phyloP scores from a whole-genome alignment of 2,888 invertebrate genomes.

The Cephus rjabovi region DNA sequence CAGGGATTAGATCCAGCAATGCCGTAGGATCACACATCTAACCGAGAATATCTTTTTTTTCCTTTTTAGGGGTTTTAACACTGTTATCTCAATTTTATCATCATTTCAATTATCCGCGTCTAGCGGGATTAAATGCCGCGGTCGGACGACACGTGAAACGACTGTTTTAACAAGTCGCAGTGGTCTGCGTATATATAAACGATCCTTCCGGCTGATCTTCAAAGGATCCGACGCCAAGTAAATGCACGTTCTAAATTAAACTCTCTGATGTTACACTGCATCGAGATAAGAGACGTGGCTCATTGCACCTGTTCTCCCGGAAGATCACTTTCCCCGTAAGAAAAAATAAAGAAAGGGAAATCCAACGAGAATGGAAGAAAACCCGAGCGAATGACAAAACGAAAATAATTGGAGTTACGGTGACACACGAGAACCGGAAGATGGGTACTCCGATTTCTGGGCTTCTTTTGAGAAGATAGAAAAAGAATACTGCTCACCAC shows the following conservation, averaged over 20 bases:
- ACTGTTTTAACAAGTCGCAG: background rate
- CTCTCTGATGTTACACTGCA: slow-evolving; percentile 24
- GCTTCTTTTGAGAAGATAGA: background rate
- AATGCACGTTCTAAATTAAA: slow-evolving; percentile 32
- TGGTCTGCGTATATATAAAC: slow-evolving; percentile 23
- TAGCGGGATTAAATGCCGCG: background rate
- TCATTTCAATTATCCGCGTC: background rate
- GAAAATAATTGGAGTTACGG: background rate
- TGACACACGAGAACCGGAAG: background rate
- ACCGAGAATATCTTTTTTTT: slow-evolving; percentile 15
- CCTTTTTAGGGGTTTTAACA: background rate
- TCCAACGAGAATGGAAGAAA: background rate
- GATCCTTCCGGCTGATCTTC: slow-evolving; percentile 40
- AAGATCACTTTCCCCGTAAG: background rate
- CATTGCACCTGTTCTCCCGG: slow-evolving; percentile 25
- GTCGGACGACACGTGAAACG: background rate
- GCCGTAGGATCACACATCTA: slow-evolving; percentile 60
- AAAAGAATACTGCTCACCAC: background rate
- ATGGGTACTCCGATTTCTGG: background rate
- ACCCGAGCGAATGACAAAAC: background rate
- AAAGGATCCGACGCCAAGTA: slow-evolving; percentile 23
- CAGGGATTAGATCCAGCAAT: slow-evolving; percentile 58
- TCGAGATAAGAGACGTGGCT: slow-evolving; percentile 21
- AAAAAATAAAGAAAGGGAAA: background rate
- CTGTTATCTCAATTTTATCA: background rate